Percentiles rank a stretch among this genome's conserved stretches.
Conservation (phyloP, 2,113 vertebrate genomes). For the Centropus bengalensis region DNA sequence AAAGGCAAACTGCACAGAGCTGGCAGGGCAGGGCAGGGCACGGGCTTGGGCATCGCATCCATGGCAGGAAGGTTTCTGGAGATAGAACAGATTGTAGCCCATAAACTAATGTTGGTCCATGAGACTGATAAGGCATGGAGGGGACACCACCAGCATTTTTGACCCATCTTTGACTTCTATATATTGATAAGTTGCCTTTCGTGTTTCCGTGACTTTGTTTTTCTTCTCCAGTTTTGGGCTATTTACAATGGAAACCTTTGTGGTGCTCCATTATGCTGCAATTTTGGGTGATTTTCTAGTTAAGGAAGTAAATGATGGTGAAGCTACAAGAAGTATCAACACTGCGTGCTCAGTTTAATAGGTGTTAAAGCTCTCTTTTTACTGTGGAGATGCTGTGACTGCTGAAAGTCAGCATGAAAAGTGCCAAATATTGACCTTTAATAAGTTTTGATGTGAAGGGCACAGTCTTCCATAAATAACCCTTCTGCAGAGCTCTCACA, state of each 20-base stretch:
- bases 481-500: background rate
- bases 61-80: background rate
- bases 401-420: background rate
- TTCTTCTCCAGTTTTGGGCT: background rate
- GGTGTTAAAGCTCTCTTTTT: background rate
- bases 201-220: background rate
- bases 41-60: rapidly evolving
- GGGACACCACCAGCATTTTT: background rate
- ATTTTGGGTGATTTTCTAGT: background rate
- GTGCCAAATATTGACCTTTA: background rate
- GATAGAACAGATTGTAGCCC: background rate
- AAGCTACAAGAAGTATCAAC: background rate
- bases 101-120: background rate
- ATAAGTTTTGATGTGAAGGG: background rate
- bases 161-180: background rate
- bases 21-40: background rate
- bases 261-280: background rate
- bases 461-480: background rate
- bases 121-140: background rate
- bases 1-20: background rate
- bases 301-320: background rate
- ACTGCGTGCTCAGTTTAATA: background rate
- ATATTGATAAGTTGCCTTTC: background rate
- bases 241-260: background rate
- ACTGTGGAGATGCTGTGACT: background rate